phyloP scores from a whole-genome alignment of 2,797 vertebrate species.

The Podargus strigoides region DNA sequence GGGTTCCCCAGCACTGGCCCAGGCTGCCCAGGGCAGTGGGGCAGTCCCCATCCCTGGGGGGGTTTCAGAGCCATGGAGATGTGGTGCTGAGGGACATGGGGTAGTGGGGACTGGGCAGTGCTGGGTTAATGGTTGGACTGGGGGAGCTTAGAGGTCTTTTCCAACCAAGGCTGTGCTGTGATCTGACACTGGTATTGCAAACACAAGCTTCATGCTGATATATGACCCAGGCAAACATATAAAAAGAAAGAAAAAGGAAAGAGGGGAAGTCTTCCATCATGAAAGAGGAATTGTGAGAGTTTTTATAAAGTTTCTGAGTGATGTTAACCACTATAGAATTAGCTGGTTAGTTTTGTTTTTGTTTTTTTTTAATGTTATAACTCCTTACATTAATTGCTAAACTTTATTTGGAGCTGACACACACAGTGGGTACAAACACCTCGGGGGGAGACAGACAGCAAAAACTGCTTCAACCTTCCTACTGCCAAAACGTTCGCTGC shows the following conservation, averaged over 20 bases:
- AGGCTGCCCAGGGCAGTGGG: too few relatives aligned
- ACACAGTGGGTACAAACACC: background rate
- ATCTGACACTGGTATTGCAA: background rate
- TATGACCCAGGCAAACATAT: background rate
- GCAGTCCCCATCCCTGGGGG: too few relatives aligned
- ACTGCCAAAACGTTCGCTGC: rapidly evolving
- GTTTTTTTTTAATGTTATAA: too few relatives aligned
- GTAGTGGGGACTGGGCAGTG: too few relatives aligned
- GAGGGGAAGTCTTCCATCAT: background rate
- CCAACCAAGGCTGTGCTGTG: too few relatives aligned
- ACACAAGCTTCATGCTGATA: background rate
- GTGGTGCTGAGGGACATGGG: too few relatives aligned
- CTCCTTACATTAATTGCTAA: background rate
- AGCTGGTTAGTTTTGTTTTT: background rate
- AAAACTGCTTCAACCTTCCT: background rate
- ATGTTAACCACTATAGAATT: rapidly evolving
- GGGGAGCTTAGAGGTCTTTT: too few relatives aligned
- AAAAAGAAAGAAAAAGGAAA: background rate
- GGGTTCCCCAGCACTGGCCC: too few relatives aligned
- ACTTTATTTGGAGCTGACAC: background rate
- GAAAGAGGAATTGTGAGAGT: background rate
- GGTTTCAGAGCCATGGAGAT: too few relatives aligned
- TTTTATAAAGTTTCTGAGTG: background rate
- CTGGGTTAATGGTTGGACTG: too few relatives aligned
- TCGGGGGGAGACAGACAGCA: background rate